phyloP scores from a whole-genome alignment of 1,140 invertebrate species.

The Bombus picipes region DNA sequence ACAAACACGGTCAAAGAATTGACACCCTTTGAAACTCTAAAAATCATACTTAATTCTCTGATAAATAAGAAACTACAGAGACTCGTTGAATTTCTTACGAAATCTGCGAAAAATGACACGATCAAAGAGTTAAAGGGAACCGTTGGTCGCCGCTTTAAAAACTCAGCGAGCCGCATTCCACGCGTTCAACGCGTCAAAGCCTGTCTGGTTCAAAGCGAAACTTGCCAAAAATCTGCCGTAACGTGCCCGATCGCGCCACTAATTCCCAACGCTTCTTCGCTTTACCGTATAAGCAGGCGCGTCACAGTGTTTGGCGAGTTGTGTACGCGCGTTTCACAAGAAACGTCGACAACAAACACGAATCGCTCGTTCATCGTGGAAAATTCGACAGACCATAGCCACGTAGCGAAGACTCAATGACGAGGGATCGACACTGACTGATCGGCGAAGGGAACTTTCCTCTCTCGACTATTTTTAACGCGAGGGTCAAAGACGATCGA shows the following conservation, averaged over 20 bases:
- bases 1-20: background rate
- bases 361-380: background rate
- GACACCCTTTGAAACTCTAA: background rate
- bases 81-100: background rate
- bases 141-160: background rate
- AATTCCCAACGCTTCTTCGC: too few species aligned
- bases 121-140: background rate
- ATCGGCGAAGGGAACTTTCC: conserved; percentile 20
- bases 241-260: background rate
- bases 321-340: too few species aligned
- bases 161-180: background rate
- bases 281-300: too few species aligned
- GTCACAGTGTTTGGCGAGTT: too few species aligned
- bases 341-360: background rate
- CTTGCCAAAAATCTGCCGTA: background rate
- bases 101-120: background rate
- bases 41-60: background rate
- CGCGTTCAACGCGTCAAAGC: background rate
- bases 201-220: background rate
- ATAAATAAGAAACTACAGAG: background rate
- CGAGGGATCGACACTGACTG: conserved; percentile 51
- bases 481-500: conserved; percentile 44
- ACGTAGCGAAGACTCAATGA: conserved; percentile 20
- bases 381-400: conserved; percentile 3
- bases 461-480: conserved; percentile 37